Base-by-base conservation (phyloP, 2,888 invertebrate species). In the Fragum fragum region DNA sequence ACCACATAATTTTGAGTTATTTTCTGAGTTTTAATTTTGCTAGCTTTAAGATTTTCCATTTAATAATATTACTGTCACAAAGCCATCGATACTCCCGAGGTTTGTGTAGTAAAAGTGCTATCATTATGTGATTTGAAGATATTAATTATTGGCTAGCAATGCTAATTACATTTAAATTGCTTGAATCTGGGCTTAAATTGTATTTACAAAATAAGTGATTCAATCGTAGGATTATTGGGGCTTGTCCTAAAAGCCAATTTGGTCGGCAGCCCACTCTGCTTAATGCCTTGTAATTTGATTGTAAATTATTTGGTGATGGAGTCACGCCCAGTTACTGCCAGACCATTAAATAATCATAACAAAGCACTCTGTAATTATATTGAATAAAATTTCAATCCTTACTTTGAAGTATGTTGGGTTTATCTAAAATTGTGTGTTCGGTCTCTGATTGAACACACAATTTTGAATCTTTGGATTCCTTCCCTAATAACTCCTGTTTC, bases 151-250 rank as follows among this genome's bases (percentile, higher is more conserved):
- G n/a, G n/a, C n/a, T n/a, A n/a, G n/a, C 3, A 53, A n/a, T 53
- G 7, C 7, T 14, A 18, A n/a, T 53, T 36, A 36, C 9, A 36
- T 6, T 53, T 53, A 9, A n/a, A 53, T 18, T 53, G 53, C n/a
- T 53, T 53, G 53, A 53, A 53, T 53, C n/a, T 53, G 53, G 53
- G 53, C 53, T 53, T 53, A 53, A 53, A n/a, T n/a, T n/a, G n/a
- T n/a, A n/a, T n/a, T n/a, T n/a, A n/a, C n/a, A n/a, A n/a, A n/a
- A n/a, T n/a, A n/a, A n/a, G n/a, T n/a, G n/a, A n/a, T n/a, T n/a
- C n/a, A n/a, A n/a, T n/a, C n/a, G n/a, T n/a, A n/a, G n/a, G n/a
- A 9, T 53, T 53, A 53, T 53, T 53, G 53, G 53, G n/a, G 53
- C n/a, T 53, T 14, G 53, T 53, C 53, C 53, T 53, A 53, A 53